Percentiles rank a stretch among this genome's conserved stretches.
Conservation (phyloP, 2,797 vertebrate genomes). For the Pseudomugil gertrudae region DNA sequence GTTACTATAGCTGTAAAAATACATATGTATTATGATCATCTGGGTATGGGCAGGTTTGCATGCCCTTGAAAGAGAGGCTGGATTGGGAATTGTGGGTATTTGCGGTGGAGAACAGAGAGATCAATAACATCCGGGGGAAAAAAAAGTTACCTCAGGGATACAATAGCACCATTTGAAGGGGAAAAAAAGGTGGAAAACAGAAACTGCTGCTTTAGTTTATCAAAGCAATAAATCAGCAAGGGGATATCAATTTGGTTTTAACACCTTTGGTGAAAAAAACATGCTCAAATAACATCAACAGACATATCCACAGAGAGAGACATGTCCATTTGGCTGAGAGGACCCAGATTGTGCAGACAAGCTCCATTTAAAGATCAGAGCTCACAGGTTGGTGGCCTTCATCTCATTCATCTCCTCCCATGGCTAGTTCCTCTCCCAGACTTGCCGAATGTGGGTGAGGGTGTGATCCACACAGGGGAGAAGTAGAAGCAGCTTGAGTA, state of each 20-base stretch:
- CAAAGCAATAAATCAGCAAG: slow-evolving; percentile 61
- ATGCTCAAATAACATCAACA: slow-evolving; percentile 41
- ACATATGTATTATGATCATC: slow-evolving; percentile 8
- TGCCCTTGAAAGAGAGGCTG: slow-evolving; percentile 37
- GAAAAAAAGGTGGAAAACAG: slow-evolving; percentile 28
- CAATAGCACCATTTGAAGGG: slow-evolving; percentile 37
- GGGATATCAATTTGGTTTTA: slow-evolving; percentile 58
- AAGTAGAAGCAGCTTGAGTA: slow-evolving; percentile 88
- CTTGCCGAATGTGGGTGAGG: slow-evolving; percentile 87
- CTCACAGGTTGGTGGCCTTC: slow-evolving; percentile 51
- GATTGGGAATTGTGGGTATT: slow-evolving; percentile 39
- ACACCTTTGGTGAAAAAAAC: slow-evolving; percentile 39
- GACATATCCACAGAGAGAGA: slow-evolving; percentile 36
- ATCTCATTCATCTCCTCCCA: slow-evolving; percentile 13
- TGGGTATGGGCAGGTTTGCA: slow-evolving; percentile 15
- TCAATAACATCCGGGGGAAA: slow-evolving; percentile 59
- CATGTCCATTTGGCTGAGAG: slow-evolving; percentile 39
- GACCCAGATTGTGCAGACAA: slow-evolving; percentile 5
- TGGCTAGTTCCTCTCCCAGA: slow-evolving; percentile 86
- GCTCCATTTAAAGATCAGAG: slow-evolving; percentile 5
- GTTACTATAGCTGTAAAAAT: slow-evolving; percentile 2
- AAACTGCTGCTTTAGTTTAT: slow-evolving; percentile 55
- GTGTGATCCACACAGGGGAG: slow-evolving; percentile 87
- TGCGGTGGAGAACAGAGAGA: slow-evolving; percentile 45
- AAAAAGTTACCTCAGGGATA: slow-evolving; percentile 56